Evolutionary conservation across 1,140 invertebrate genomes (phyloP).

Genomic region (Zaprionus ghesquierei): DNA sequence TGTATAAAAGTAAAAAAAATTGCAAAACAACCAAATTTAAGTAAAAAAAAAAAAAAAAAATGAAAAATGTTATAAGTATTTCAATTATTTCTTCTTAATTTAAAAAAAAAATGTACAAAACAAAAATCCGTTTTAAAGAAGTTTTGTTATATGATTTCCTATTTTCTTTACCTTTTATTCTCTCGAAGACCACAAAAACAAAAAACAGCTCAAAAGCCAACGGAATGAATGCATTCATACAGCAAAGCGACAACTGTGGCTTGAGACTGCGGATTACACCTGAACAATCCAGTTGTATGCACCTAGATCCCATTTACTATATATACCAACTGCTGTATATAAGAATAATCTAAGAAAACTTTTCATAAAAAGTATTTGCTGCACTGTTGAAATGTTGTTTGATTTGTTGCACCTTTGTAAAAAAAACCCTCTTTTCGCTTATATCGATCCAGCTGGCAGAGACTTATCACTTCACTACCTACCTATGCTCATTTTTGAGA

Average conservation of each 20-base stretch:
- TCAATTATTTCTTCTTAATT: slow-evolving; percentile 21
- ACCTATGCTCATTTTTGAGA: slow-evolving; percentile 4
- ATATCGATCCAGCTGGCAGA: neutral
- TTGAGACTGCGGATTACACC: slow-evolving; percentile 11
- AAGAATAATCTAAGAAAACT: slow-evolving; percentile 3
- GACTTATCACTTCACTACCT: neutral
- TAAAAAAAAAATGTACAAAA: neutral
- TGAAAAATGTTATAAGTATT: slow-evolving; percentile 26
- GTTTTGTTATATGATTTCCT: neutral
- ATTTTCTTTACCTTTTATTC: neutral
- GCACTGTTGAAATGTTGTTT: slow-evolving; percentile 28
- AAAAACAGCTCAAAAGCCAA: slow-evolving; percentile 1
- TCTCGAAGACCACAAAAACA: slow-evolving; percentile 8
- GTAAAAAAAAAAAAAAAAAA: slow-evolving; percentile 33
- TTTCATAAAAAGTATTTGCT: slow-evolving; percentile 15
- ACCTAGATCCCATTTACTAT: slow-evolving; percentile 3
- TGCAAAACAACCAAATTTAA: slow-evolving; percentile 45
- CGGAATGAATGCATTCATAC: slow-evolving; percentile 20
- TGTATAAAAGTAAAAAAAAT: slow-evolving; percentile 67
- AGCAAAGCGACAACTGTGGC: slow-evolving; percentile 26
- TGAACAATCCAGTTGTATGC: slow-evolving; percentile 22
- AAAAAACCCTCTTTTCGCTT: neutral
- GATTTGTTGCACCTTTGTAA: slow-evolving; percentile 22
- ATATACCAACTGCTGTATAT: slow-evolving; percentile 23
- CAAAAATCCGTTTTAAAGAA: neutral